A percentile compares a stretch with the other conserved stretches of the same genome.
These are phyloP conservation scores for Falco berigora DNA, from an alignment of 2,797 vertebrate species.

Conservation along the genomic window DNA sequence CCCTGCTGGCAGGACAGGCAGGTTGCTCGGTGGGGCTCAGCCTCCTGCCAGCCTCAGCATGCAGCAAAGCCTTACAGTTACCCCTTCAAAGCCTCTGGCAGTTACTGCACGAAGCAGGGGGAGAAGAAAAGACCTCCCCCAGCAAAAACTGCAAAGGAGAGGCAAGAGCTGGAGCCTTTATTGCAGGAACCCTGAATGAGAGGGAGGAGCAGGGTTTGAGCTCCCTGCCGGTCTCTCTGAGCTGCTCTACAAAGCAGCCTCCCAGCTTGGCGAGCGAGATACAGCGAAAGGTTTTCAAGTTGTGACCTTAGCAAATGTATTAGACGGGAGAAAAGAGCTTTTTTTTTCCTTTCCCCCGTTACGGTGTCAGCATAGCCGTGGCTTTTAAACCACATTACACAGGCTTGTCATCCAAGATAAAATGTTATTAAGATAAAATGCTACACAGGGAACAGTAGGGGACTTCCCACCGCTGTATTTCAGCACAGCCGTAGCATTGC, in stretches of 20 bases:
- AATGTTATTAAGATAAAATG: conserved; percentile 80
- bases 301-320: conserved; percentile 48
- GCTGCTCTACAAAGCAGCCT: conserved; percentile 13
- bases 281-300: neutral
- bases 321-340: neutral
- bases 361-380: conserved; percentile 46
- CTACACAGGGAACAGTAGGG: conserved; percentile 60
- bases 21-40: neutral
- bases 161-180: neutral
- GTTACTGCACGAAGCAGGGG: neutral
- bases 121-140: neutral
- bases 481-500: conserved; percentile 13
- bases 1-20: neutral
- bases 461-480: conserved; percentile 66
- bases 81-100: conserved; percentile 39
- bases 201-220: neutral
- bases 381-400: conserved; percentile 76
- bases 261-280: neutral
- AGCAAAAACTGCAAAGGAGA: neutral
- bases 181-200: neutral
- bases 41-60: neutral
- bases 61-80: neutral
- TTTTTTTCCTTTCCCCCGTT: neutral
- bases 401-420: conserved; percentile 76
- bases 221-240: neutral